Conservation (phyloP, 1,140 invertebrate genomes). For the Ceratina japonica region DNA sequence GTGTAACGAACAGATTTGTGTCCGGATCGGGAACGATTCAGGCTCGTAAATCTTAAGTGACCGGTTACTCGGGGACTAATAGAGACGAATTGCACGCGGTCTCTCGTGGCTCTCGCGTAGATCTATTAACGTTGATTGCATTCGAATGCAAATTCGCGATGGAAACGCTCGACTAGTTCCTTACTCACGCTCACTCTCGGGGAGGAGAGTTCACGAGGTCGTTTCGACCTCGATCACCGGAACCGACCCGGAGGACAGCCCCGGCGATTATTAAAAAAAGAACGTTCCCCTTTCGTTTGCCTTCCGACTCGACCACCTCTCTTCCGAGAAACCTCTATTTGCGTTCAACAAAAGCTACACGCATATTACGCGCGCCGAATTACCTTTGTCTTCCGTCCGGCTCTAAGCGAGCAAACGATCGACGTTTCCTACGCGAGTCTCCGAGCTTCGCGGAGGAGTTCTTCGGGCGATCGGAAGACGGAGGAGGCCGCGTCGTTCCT, state of each 20-base stretch:
- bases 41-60: slow-evolving; percentile 28
- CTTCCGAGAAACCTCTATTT: slow-evolving; percentile 31
- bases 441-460: no score
- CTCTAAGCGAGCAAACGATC: background rate
- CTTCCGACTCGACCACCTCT: slow-evolving; percentile 8
- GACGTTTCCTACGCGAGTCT: no score
- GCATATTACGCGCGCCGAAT: background rate
- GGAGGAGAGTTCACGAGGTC: no score
- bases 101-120: background rate
- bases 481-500: no score
- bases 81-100: slow-evolving; percentile 29
- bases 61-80: slow-evolving; percentile 17
- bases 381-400: background rate
- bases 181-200: no score
- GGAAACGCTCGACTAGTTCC: no score
- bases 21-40: slow-evolving; percentile 8
- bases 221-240: background rate
- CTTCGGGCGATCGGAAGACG: no score
- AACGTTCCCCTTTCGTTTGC: background rate
- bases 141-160: slow-evolving; percentile 33
- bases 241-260: background rate
- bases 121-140: slow-evolving; percentile 37
- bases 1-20: slow-evolving; percentile 20
- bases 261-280: no score
- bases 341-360: slow-evolving; percentile 5